Percentiles rank a stretch among this genome's conserved stretches.
These are phyloP conservation scores for Paracentrotus lividus DNA, from an alignment of 53 echinoderm and acorn worm genomes.

Conservation along the genomic window DNA sequence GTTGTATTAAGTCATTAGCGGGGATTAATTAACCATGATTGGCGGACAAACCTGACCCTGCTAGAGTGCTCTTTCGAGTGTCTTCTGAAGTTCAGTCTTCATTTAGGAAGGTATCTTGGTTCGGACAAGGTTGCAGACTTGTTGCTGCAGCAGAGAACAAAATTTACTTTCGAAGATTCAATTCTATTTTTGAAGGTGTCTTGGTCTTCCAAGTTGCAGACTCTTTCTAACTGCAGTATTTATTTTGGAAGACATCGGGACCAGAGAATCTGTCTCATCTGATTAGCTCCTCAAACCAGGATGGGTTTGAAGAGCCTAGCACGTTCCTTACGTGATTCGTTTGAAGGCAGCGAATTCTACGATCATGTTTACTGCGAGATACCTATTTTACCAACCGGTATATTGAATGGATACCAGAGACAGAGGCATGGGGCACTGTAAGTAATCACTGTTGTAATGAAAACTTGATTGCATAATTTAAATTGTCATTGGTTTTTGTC, in stretches of 20 bases:
- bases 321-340: neutral
- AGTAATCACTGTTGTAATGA: conserved; percentile 22
- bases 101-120: no score
- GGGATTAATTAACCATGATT: conserved; percentile 29
- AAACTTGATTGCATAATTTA: conserved; percentile 22
- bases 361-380: conserved; percentile 15
- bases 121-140: no score
- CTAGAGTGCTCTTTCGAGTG: neutral
- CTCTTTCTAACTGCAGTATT: neutral
- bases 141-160: no score
- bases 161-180: no score
- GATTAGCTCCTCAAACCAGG: neutral
- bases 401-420: neutral
- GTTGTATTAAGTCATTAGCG: neutral
- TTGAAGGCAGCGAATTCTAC: neutral
- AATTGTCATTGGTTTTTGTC: neutral
- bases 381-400: no score
- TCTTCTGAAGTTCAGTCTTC: neutral
- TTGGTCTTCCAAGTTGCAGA: neutral
- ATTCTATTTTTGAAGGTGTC: neutral
- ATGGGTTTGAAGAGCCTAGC: conserved; percentile 41
- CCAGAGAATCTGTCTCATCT: neutral
- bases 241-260: neutral
- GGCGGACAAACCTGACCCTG: conserved; percentile 4
- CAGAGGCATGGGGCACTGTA: neutral